Evolutionary conservation across 2,888 invertebrate genomes (phyloP).

Genomic region (Ptychoptera contaminata): DNA sequence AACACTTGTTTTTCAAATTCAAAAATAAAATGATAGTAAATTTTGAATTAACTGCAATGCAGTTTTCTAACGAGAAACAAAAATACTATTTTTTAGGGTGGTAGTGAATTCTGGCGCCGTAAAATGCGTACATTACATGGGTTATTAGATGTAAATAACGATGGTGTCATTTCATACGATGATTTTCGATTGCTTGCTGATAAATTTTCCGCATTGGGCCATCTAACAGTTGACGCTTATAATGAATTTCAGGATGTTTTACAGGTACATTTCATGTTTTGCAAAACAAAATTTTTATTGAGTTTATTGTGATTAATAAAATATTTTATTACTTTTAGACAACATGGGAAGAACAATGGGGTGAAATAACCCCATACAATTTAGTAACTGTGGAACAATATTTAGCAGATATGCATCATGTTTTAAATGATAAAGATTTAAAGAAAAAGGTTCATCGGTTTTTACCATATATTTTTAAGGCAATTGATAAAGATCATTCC

Average conservation of each 20-base stretch:
- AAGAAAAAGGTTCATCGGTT: slow-evolving; percentile 61
- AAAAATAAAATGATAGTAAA: too few relatives aligned
- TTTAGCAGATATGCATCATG: slow-evolving; percentile 66
- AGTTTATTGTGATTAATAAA: background rate
- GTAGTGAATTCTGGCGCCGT: slow-evolving; percentile 57
- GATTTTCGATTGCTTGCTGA: slow-evolving; percentile 61
- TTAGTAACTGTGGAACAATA: slow-evolving; percentile 68
- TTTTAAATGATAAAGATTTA: slow-evolving; percentile 56
- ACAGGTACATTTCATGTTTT: slow-evolving; percentile 35
- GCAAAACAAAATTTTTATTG: slow-evolving; percentile 2
- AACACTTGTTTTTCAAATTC: too few relatives aligned
- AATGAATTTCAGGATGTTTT: slow-evolving; percentile 55
- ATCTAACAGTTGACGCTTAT: slow-evolving; percentile 47
- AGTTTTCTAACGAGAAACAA: background rate
- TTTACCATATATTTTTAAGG: slow-evolving; percentile 69
- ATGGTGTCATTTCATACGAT: slow-evolving; percentile 68
- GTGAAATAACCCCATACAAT: slow-evolving; percentile 66
- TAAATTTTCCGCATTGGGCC: slow-evolving; percentile 59
- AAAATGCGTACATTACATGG: slow-evolving; percentile 77
- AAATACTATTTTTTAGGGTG: slow-evolving; percentile 19
- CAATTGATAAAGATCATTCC: slow-evolving; percentile 62
- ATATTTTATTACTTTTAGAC: slow-evolving; percentile 29
- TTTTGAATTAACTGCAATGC: too few relatives aligned
- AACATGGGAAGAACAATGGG: slow-evolving; percentile 74
- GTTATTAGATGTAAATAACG: slow-evolving; percentile 70